Conservation (phyloP, 2,888 invertebrate genomes). For the Eupithecia inturbata region DNA sequence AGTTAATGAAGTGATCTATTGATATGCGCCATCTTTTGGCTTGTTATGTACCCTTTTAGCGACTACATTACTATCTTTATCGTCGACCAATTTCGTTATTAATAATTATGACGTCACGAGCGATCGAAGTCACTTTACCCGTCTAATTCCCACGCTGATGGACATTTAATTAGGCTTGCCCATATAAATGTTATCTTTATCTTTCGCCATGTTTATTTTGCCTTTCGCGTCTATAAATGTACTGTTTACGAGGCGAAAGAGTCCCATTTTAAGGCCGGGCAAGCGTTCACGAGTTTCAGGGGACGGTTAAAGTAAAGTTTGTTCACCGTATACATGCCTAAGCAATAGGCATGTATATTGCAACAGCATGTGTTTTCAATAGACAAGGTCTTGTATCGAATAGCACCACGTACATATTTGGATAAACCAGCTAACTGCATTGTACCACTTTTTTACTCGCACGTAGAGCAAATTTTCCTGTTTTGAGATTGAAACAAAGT, state of each 20-base stretch:
- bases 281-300: slow-evolving; percentile 70
- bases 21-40: slow-evolving; percentile 24
- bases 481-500: not conserved
- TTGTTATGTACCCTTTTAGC: slow-evolving; percentile 28
- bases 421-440: not conserved
- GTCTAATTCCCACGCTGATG: not conserved
- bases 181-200: slow-evolving; percentile 27
- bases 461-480: not conserved
- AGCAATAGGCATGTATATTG: slow-evolving; percentile 39
- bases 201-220: slow-evolving; percentile 31
- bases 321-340: slow-evolving; percentile 63
- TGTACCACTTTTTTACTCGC: not conserved
- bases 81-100: slow-evolving; percentile 3
- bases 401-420: not conserved
- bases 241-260: slow-evolving; percentile 46
- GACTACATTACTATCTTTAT: slow-evolving; percentile 26
- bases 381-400: not conserved
- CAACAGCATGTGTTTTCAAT: slow-evolving; percentile 39
- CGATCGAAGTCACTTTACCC: not conserved
- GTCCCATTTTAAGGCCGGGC: slow-evolving; percentile 59
- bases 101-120: slow-evolving; percentile 16
- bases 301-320: slow-evolving; percentile 70
- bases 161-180: slow-evolving; percentile 34
- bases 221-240: slow-evolving; percentile 43
- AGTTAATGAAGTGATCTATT: slow-evolving; percentile 43